phyloP scores from a whole-genome alignment of 2,888 invertebrate genomes.

The Ametastegia equiseti region DNA sequence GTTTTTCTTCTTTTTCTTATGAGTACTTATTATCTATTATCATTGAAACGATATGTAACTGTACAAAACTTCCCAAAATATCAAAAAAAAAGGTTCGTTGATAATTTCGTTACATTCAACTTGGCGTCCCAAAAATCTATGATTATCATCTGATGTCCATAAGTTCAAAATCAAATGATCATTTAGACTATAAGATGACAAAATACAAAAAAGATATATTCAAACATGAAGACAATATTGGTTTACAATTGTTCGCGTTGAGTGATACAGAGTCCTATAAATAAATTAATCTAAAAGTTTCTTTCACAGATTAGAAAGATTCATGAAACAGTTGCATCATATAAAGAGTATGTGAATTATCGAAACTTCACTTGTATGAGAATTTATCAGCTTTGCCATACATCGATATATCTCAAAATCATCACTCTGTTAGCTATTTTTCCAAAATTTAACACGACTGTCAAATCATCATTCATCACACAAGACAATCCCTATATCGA shows the following conservation, averaged over 20 bases:
- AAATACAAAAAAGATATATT: neutral
- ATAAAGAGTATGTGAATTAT: neutral
- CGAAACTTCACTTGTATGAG: neutral
- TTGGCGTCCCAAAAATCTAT: neutral
- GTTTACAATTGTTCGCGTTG: neutral
- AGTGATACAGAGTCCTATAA: neutral
- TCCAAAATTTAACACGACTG: neutral
- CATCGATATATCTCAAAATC: neutral
- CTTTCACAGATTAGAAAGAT: neutral
- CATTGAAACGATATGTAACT: neutral
- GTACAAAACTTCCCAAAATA: neutral
- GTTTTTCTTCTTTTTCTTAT: neutral
- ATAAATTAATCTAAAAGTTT: neutral
- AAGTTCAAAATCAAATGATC: neutral
- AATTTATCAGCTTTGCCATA: neutral
- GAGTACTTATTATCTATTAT: neutral
- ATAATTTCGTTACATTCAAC: neutral
- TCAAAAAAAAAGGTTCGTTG: neutral
- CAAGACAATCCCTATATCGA: constrained; percentile 14
- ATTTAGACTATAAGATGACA: neutral
- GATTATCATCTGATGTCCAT: neutral
- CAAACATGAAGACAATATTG: neutral
- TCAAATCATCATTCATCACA: constrained; percentile 13
- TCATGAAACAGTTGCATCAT: neutral
- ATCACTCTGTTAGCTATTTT: neutral